phyloP scores from a whole-genome alignment of 2,113 vertebrate species.

The Antechinus stuartii region DNA sequence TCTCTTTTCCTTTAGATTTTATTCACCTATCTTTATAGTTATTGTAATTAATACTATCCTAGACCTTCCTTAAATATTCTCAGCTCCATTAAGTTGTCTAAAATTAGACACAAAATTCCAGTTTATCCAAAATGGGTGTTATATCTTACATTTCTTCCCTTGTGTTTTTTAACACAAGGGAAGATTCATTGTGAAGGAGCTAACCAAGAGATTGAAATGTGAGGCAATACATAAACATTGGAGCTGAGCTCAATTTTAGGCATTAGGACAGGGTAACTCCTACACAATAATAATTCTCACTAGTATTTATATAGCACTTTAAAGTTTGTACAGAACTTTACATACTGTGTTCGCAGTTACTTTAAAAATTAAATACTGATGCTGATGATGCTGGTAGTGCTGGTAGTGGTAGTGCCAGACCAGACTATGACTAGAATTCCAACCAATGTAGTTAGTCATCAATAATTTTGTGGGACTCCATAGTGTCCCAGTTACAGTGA shows the following conservation, averaged over 20 bases:
- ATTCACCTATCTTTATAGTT: no score
- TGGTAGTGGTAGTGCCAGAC: not conserved
- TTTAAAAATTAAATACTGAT: not conserved
- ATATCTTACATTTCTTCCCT: not conserved
- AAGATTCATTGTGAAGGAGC: not conserved
- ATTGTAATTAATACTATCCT: not conserved
- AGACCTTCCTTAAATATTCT: not conserved
- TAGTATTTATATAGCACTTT: not conserved
- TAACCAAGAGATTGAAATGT: not conserved
- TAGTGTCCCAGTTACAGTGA: not conserved
- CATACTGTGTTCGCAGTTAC: not conserved
- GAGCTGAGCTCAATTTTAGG: slow-evolving; percentile 37
- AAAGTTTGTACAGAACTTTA: not conserved
- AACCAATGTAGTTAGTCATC: not conserved
- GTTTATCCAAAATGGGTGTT: not conserved
- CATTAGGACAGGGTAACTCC: not conserved
- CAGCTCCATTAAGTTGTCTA: not conserved
- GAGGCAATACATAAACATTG: not conserved
- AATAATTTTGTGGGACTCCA: not conserved
- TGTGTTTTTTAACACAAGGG: not conserved
- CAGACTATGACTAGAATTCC: not conserved
- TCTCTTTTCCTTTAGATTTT: not conserved
- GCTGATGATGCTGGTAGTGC: not conserved
- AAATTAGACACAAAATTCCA: not conserved
- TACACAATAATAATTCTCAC: not conserved